Evolutionary conservation across 2,888 invertebrate genomes (phyloP).

Genomic region (Thereva nobilitata): DNA sequence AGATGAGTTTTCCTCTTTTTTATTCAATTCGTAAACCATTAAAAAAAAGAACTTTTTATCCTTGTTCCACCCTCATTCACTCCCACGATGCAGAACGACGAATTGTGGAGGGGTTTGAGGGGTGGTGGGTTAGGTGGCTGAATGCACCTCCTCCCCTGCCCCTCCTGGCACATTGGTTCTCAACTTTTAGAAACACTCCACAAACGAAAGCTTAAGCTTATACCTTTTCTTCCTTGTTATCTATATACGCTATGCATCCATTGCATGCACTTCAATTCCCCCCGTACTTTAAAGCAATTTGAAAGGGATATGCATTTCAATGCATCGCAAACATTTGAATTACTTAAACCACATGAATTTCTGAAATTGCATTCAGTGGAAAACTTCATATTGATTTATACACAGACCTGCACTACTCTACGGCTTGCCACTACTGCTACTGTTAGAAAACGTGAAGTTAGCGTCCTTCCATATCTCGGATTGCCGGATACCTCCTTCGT

Average conservation of each 20-base stretch:
- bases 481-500: too few species aligned
- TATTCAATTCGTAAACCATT: constrained; percentile 31
- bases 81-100: not conserved
- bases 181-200: constrained; percentile 30
- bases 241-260: constrained; percentile 16
- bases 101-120: too few species aligned
- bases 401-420: constrained; percentile 17
- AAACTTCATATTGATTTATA: constrained; percentile 36
- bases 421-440: constrained; percentile 11
- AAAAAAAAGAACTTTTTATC: constrained; percentile 14
- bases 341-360: constrained; percentile 41
- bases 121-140: too few species aligned
- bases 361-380: constrained; percentile 38
- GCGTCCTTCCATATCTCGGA: too few species aligned
- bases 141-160: not conserved
- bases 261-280: constrained; percentile 8
- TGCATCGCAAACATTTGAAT: constrained; percentile 41
- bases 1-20: constrained; percentile 34
- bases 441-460: not conserved
- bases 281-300: constrained; percentile 32
- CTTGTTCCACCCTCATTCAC: constrained; percentile 15
- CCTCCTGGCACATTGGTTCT: not conserved
- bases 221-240: constrained; percentile 28
- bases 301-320: constrained; percentile 40
- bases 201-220: constrained; percentile 26